These are phyloP conservation scores for Oreochromis aureus DNA, from an alignment of 2,113 vertebrate species.

Conservation along the genomic window DNA sequence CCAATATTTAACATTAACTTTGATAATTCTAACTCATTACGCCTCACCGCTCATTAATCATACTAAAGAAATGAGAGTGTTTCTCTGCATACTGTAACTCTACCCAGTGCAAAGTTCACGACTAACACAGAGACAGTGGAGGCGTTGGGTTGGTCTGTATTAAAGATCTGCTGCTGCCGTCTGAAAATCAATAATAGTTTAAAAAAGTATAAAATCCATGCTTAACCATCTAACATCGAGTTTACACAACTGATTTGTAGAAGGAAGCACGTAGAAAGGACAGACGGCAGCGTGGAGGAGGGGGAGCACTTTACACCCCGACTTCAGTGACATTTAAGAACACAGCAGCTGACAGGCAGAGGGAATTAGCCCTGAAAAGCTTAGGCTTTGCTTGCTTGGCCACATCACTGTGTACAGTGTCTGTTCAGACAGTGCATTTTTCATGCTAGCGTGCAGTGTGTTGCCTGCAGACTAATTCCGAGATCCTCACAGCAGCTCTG, in stretches of 20 bases:
- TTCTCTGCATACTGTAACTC: not conserved
- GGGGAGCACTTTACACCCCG: not conserved
- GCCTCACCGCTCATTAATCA: not conserved
- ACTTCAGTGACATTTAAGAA: slow-evolving; percentile 36
- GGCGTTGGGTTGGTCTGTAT: not conserved
- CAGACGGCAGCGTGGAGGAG: not conserved
- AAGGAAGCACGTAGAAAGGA: not conserved
- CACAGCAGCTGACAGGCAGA: slow-evolving; percentile 9
- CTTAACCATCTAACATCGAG: slow-evolving; percentile 14
- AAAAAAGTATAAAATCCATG: not conserved
- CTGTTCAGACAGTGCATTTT: not conserved
- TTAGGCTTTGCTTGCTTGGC: not conserved
- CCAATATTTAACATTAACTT: not conserved
- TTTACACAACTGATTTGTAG: slow-evolving; percentile 45
- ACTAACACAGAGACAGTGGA: not conserved
- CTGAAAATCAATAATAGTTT: not conserved
- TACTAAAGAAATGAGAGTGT: not conserved
- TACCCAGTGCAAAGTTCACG: not conserved
- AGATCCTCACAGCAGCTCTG: slow-evolving; percentile 81
- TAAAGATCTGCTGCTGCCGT: not conserved
- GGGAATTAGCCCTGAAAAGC: slow-evolving; percentile 6
- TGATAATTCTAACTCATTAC: not conserved
- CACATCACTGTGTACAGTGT: not conserved
- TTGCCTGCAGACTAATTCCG: not conserved
- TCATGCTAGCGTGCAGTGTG: not conserved